Percentiles rank a stretch among this genome's conserved stretches.
These are phyloP conservation scores for Acleris laterana DNA, from an alignment of 2,888 invertebrate genomes.

Conservation along the genomic window DNA sequence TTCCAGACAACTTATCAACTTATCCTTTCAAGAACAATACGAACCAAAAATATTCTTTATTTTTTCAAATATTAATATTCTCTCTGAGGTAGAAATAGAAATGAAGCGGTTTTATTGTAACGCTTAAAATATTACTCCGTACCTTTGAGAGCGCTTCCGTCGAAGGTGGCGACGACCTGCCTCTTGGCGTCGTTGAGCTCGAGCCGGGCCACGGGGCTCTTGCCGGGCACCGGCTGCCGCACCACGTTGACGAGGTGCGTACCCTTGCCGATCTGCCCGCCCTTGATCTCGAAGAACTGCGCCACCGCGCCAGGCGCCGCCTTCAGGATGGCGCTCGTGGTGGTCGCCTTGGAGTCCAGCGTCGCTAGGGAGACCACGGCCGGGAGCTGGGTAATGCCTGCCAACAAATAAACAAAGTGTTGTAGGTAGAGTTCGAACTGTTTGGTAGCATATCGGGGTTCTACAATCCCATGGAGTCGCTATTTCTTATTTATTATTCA, in stretches of 20 bases:
- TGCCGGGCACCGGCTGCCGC: constrained; percentile 65
- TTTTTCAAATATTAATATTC: too few species aligned
- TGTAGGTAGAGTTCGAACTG: too few species aligned
- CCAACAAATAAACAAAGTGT: background rate
- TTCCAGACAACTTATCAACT: too few species aligned
- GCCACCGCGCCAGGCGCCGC: constrained; percentile 66
- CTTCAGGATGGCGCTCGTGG: constrained; percentile 56
- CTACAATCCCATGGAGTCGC: too few species aligned
- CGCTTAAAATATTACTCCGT: constrained; percentile 1
- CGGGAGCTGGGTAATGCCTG: constrained; percentile 52
- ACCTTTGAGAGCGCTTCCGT: constrained; percentile 51
- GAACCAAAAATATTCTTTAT: too few species aligned
- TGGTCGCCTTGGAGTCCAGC: constrained; percentile 55
- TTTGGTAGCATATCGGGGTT: too few species aligned
- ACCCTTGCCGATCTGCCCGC: constrained; percentile 68
- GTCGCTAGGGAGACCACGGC: constrained; percentile 70
- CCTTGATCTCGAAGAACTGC: constrained; percentile 74
- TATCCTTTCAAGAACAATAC: too few species aligned
- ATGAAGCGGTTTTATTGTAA: too few species aligned
- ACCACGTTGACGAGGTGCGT: constrained; percentile 76
- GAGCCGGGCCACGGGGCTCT: constrained; percentile 49
- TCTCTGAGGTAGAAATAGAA: too few species aligned
- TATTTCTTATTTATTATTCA: too few species aligned
- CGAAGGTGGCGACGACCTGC: constrained; percentile 48
- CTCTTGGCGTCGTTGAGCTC: constrained; percentile 62